These are phyloP conservation scores for Abrostola tripartita DNA, from an alignment of 2,888 invertebrate genomes.

Conservation along the genomic window DNA sequence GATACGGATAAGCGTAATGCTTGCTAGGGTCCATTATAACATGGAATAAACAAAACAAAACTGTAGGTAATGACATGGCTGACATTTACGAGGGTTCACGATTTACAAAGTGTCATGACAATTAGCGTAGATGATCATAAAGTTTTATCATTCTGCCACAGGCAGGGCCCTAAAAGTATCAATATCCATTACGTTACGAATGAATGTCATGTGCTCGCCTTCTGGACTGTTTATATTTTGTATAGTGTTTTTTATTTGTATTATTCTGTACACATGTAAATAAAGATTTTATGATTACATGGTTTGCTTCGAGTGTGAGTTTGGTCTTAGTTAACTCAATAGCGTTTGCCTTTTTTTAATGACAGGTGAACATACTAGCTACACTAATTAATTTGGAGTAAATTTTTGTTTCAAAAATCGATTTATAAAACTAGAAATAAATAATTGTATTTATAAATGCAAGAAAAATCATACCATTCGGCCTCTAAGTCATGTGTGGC, in stretches of 20 bases:
- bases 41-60: constrained; percentile 45
- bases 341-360: too few species aligned
- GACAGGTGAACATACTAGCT: too few species aligned
- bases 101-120: constrained; percentile 64
- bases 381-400: too few species aligned
- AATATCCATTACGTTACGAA: constrained; percentile 42
- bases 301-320: too few species aligned
- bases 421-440: too few species aligned
- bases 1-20: constrained; percentile 43
- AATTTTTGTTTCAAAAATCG: too few species aligned
- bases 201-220: constrained; percentile 40
- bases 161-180: constrained; percentile 49
- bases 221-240: constrained; percentile 11
- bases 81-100: constrained; percentile 67
- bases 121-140: constrained; percentile 66
- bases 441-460: too few species aligned
- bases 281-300: too few species aligned
- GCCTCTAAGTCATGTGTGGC: background rate
- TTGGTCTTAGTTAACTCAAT: too few species aligned
- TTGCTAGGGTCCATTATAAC: constrained; percentile 33
- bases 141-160: constrained; percentile 54
- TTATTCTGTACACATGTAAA: too few species aligned
- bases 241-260: background rate
- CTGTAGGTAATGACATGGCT: constrained; percentile 47
- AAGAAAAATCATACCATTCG: too few species aligned